Percentiles rank a stretch among this genome's conserved stretches.
Evolutionary conservation across 1,140 invertebrate species (phyloP).

Genomic region (Pogonomyrmex barbatus): DNA sequence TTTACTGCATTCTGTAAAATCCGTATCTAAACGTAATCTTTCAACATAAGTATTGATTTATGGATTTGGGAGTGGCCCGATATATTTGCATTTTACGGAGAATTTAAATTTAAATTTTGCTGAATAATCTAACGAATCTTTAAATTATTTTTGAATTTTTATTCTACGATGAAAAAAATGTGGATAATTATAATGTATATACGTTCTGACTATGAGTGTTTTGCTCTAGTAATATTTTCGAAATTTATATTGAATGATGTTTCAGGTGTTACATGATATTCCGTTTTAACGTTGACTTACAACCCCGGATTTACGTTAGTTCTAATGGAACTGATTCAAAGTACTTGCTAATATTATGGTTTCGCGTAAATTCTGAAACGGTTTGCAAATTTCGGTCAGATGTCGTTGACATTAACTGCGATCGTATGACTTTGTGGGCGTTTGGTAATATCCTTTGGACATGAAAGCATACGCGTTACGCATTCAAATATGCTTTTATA

Average conservation of each 20-base stretch:
- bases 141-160: too few relatives aligned
- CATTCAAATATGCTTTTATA: not conserved
- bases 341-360: not conserved
- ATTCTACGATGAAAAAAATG: not conserved
- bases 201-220: not conserved
- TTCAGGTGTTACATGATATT: not conserved
- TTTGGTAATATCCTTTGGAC: slow-evolving; percentile 26
- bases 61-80: not conserved
- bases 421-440: not conserved
- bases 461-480: not conserved
- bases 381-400: slow-evolving; percentile 44
- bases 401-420: slow-evolving; percentile 56
- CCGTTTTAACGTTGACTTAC: not conserved
- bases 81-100: not conserved
- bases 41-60: not conserved
- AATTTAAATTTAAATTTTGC: not conserved
- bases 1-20: slow-evolving; percentile 19
- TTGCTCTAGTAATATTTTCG: not conserved
- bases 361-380: not conserved
- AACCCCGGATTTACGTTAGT: not conserved
- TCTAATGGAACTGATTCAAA: not conserved
- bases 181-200: not conserved
- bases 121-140: not conserved
- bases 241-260: not conserved
- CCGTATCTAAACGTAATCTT: not conserved